phyloP scores from a whole-genome alignment of 1,140 invertebrate species.

The Microvelia longipes region DNA sequence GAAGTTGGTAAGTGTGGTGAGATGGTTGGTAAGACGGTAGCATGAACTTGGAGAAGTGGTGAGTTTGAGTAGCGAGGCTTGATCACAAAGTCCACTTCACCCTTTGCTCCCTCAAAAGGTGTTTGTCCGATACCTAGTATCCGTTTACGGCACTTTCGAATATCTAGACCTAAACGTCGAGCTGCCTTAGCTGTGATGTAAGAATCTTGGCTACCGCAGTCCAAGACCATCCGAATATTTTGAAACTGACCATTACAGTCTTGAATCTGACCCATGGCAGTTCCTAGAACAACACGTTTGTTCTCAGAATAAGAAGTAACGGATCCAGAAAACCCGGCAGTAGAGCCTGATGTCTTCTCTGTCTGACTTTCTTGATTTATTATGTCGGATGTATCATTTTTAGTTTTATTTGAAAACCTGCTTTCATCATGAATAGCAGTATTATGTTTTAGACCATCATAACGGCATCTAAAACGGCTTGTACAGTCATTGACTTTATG shows the following conservation, averaged over 20 bases:
- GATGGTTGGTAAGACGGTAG: neutral
- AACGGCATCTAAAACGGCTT: neutral
- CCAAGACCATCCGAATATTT: neutral
- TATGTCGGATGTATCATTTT: neutral
- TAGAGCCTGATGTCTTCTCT: neutral
- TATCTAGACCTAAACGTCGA: neutral
- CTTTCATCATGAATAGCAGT: neutral
- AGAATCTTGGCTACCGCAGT: neutral
- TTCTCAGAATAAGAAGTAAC: neutral
- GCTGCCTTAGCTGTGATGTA: neutral
- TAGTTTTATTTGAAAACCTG: neutral
- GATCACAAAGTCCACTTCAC: neutral
- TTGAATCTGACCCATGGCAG: neutral
- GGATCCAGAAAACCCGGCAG: neutral
- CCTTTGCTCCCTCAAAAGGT: neutral
- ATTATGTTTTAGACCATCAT: neutral
- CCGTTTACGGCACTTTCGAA: neutral
- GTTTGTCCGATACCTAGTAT: neutral
- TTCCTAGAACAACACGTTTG: neutral
- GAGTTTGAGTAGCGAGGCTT: neutral
- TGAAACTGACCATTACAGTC: slow-evolving; percentile 1
- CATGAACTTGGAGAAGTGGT: neutral
- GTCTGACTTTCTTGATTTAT: neutral
- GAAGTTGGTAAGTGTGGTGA: neutral
- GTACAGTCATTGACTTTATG: neutral